Evolutionary conservation across 2,888 invertebrate genomes (phyloP), one percentile per base, ranked within the genome.

Genomic region (Nomada ferruginata): DNA sequence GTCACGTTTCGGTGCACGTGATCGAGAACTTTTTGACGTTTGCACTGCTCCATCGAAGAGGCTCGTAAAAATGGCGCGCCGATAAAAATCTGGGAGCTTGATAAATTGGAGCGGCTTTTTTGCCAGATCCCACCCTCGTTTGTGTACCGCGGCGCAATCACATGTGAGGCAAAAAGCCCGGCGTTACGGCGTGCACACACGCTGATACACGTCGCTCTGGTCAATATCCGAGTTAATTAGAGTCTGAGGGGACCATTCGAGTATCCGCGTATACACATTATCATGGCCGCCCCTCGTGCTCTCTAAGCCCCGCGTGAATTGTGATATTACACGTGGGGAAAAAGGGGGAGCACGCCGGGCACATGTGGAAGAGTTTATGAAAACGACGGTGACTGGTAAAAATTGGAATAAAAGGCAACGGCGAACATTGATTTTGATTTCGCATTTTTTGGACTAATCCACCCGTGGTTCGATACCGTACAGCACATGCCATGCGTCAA

Each of bases 201-300:
- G 76, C 63, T 69, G 78, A 82, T 83, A 82, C 70, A 29, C 78
- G 76, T 61, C 20, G 75, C 63, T 81, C 79, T 76, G 82, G 82
- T 88, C 87, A 86, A 89, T 86, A 90, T 86, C 85, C 82, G 78
- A 85, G 84, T 87, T 90, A 90, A 90, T 90, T 89, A 89, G 87
- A 86, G 82, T 87, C 80, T 85, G 85, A 87, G 84, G 79, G 84
- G 79, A 74, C 73, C 65, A 82, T 87, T 89, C 79, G 82, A 87
- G 85, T 79, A 75, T 76, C 57, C 76, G 53, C 68, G 76, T 71
- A 72, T 42, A 79, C 78, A 66, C 72, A 73, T 85, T 76, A 84
- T 77, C 76, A 59, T 50, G 72, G 36, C 64, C 53, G 55, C 26
- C 47, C 63, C n/a, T 15, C 13, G n/a, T 10, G 20, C 50, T 9